A percentile compares a stretch with the other conserved stretches of the same genome.
These are phyloP conservation scores for Drosophila cardini DNA, from an alignment of 1,140 invertebrate genomes.

Conservation along the genomic window DNA sequence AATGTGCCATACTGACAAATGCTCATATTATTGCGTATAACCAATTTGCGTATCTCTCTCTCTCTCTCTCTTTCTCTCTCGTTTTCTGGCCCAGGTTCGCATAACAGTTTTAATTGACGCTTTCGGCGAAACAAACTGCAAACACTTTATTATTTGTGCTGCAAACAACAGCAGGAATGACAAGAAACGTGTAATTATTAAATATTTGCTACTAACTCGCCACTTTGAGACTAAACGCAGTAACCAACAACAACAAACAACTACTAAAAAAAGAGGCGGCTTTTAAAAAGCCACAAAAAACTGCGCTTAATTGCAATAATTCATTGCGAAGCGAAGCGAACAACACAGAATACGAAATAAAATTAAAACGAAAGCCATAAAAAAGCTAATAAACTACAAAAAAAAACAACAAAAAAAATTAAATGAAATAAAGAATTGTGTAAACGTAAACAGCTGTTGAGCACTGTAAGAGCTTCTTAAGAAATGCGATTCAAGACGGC, in stretches of 20 bases:
- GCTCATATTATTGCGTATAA: constrained; percentile 22
- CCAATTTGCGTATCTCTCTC: constrained; percentile 31
- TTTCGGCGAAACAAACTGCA: constrained; percentile 41
- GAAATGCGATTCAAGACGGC: constrained; percentile 38
- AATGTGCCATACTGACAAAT: constrained; percentile 4
- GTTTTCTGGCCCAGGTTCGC: constrained; percentile 32
- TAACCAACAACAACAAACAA: constrained; percentile 20
- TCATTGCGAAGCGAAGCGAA: constrained; percentile 59
- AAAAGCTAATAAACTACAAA: constrained; percentile 70
- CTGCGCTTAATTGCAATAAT: constrained; percentile 79
- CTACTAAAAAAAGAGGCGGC: constrained; percentile 49
- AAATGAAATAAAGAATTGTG: constrained; percentile 48
- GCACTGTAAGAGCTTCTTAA: constrained; percentile 34
- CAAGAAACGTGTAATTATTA: constrained; percentile 75
- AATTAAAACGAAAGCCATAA: constrained; percentile 73
- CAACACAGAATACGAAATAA: constrained; percentile 48
- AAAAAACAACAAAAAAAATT: constrained; percentile 42
- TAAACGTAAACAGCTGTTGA: constrained; percentile 77
- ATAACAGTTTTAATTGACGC: constrained; percentile 47
- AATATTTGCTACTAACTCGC: constrained; percentile 72
- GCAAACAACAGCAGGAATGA: constrained; percentile 12
- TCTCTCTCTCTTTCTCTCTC: too few species aligned
- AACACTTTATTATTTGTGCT: constrained; percentile 51
- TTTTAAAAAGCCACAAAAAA: constrained; percentile 75
- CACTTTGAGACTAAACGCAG: constrained; percentile 57